Evolutionary conservation across 2,797 vertebrate species (phyloP).

Genomic region (Ctenosaura bakeri): DNA sequence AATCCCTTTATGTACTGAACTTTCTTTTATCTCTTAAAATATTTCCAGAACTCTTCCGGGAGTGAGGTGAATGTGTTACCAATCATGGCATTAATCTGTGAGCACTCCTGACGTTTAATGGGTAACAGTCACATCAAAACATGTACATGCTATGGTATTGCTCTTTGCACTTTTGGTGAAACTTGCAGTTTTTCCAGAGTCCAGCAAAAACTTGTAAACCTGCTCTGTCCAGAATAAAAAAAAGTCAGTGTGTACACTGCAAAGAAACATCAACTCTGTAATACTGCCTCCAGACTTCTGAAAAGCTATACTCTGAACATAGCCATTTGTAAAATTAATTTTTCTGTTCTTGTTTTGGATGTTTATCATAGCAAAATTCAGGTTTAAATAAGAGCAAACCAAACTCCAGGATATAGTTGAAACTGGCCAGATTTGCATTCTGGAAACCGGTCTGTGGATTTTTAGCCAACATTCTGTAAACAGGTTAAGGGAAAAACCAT

Average conservation of each 20-base stretch:
- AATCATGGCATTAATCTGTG: not conserved
- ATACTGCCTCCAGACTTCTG: not conserved
- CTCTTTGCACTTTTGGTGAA: not conserved
- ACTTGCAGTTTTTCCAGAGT: not conserved
- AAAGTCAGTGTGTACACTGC: not conserved
- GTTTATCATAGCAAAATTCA: not conserved
- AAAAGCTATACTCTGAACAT: not conserved
- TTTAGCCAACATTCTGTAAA: conserved; percentile 26
- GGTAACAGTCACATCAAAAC: not conserved
- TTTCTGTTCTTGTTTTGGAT: not conserved
- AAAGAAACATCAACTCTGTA: not conserved
- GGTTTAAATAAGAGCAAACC: not conserved
- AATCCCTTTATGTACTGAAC: not conserved
- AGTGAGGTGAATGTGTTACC: not conserved
- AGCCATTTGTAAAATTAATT: not conserved
- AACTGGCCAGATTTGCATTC: conserved; percentile 8
- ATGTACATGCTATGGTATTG: not conserved
- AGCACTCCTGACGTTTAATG: too few species aligned
- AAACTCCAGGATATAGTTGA: conserved; percentile 38
- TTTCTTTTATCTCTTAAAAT: not conserved
- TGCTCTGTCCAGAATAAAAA: not conserved
- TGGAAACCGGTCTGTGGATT: not conserved
- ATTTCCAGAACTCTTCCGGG: not conserved
- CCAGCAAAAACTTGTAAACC: not conserved
- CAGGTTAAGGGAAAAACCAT: conserved; percentile 1